phyloP scores from a whole-genome alignment of 2,888 invertebrate species.

The Idaea aversata region DNA sequence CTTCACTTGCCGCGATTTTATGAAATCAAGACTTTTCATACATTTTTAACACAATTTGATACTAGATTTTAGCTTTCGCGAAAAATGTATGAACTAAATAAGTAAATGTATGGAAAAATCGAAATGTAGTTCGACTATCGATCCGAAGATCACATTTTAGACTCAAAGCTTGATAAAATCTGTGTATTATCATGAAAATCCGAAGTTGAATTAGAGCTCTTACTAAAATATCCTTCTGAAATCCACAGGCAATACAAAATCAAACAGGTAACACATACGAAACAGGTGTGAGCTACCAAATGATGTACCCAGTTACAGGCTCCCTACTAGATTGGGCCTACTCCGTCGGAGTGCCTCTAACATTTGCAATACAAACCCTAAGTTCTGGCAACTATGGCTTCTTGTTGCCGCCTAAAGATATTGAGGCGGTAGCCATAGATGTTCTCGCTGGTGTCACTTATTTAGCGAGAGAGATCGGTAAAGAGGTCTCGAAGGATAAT shows the following conservation, averaged over 20 bases:
- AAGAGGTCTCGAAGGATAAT: not conserved
- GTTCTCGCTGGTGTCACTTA: slow-evolving; percentile 31
- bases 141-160: too few relatives aligned
- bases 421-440: slow-evolving; percentile 38
- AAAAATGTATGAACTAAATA: too few relatives aligned
- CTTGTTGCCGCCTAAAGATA: slow-evolving; percentile 35
- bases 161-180: not conserved
- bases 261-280: slow-evolving; percentile 26
- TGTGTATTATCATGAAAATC: not conserved
- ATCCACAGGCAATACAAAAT: slow-evolving; percentile 12
- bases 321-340: slow-evolving; percentile 43
- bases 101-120: too few relatives aligned
- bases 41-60: too few relatives aligned
- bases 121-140: too few relatives aligned
- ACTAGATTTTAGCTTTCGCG: too few relatives aligned
- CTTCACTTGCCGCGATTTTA: too few relatives aligned
- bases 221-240: not conserved
- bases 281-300: slow-evolving; percentile 33
- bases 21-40: too few relatives aligned
- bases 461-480: slow-evolving; percentile 29
- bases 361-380: slow-evolving; percentile 38
- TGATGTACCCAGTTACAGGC: slow-evolving; percentile 40
- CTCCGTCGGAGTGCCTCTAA: slow-evolving; percentile 30
- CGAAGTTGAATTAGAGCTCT: not conserved
- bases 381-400: slow-evolving; percentile 39